Percentiles rank a stretch among this genome's conserved stretches.
phyloP scores from a whole-genome alignment of 2,888 invertebrate genomes.

The Tortricodes alternella region DNA sequence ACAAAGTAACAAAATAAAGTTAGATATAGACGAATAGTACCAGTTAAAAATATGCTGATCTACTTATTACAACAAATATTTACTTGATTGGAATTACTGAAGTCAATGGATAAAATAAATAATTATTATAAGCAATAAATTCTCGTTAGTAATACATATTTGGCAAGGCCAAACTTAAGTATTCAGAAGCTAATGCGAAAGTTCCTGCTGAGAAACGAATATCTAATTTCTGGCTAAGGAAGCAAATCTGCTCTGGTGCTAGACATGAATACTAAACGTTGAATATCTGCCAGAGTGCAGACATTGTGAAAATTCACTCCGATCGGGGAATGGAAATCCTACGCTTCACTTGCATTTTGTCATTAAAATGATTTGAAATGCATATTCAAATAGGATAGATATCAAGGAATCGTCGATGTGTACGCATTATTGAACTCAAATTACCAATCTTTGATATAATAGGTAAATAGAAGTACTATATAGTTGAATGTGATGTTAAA shows the following conservation, averaged over 20 bases:
- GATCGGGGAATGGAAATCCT: conserved; percentile 67
- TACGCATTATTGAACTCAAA: conserved; percentile 20
- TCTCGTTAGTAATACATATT: conserved; percentile 29
- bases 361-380: conserved; percentile 69
- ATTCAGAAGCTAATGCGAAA: conserved; percentile 49
- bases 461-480: too few relatives aligned
- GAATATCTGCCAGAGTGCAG: conserved; percentile 65
- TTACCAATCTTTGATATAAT: too few relatives aligned
- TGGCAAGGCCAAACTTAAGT: conserved; percentile 37
- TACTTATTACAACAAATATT: conserved; percentile 6
- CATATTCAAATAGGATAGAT: conserved; percentile 44
- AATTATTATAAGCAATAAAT: conserved; percentile 39
- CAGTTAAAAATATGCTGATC: too few relatives aligned
- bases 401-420: conserved; percentile 15
- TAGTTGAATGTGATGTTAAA: too few relatives aligned
- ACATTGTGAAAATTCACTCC: conserved; percentile 67
- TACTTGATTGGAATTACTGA: conserved; percentile 16
- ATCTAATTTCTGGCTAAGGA: conserved; percentile 64
- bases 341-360: conserved; percentile 65
- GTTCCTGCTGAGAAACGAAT: conserved; percentile 59
- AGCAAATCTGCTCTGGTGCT: conserved; percentile 56
- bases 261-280: conserved; percentile 71
- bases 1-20: too few relatives aligned
- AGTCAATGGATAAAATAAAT: conserved; percentile 26
- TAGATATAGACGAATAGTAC: too few relatives aligned